Conservation (phyloP, 2,113 vertebrate genomes). For the Brachyhypopomus occidentalis region DNA sequence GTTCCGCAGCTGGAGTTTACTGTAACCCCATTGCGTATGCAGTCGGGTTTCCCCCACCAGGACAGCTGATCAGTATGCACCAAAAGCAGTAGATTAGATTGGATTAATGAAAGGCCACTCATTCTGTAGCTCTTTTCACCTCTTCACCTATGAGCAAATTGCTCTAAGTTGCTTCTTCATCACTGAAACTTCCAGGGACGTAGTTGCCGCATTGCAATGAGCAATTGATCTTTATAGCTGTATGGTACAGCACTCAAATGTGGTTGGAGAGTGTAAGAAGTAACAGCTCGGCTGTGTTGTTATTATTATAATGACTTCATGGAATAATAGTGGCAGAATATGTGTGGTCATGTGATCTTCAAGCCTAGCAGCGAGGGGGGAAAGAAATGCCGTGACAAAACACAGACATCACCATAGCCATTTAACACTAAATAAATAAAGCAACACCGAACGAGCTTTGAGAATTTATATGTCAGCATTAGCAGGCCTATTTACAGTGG, state of each 20-base stretch:
- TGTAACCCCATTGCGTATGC: slow-evolving; percentile 30
- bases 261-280: neutral
- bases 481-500: neutral
- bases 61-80: slow-evolving; percentile 51
- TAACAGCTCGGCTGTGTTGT: neutral
- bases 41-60: slow-evolving; percentile 41
- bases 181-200: slow-evolving; percentile 25
- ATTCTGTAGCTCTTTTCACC: neutral
- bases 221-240: slow-evolving; percentile 25
- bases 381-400: neutral
- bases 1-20: slow-evolving; percentile 37
- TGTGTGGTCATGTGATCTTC: neutral
- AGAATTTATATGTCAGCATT: neutral
- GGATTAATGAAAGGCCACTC: slow-evolving; percentile 44
- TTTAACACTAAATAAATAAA: neutral
- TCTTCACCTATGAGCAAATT: slow-evolving; percentile 48
- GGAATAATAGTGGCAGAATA: neutral
- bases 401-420: neutral
- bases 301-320: slow-evolving; percentile 22
- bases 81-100: slow-evolving; percentile 24
- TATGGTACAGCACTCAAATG: slow-evolving; percentile 4
- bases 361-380: neutral
- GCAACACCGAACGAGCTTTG: neutral
- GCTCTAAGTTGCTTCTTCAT: slow-evolving; percentile 49
- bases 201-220: slow-evolving; percentile 39